These are phyloP conservation scores for Marmota flaviventris DNA, from an alignment of 2,113 vertebrate genomes.

Conservation along the genomic window DNA sequence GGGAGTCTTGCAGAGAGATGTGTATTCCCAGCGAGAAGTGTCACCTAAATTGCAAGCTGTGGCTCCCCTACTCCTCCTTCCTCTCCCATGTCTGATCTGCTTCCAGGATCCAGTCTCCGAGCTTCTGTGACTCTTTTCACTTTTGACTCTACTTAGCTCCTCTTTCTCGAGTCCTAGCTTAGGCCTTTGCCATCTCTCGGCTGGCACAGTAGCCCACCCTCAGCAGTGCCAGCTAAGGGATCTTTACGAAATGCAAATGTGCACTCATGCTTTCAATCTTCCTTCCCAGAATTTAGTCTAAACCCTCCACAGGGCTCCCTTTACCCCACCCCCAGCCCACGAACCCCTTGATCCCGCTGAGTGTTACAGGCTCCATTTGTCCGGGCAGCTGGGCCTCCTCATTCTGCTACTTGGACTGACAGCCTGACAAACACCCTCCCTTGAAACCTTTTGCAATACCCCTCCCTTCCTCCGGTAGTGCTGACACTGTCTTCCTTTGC, in stretches of 20 bases:
- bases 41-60: no score
- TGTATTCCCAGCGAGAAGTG: accelerated
- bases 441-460: neutral
- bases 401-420: neutral
- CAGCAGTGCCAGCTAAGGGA: neutral
- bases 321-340: neutral
- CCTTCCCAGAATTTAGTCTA: neutral
- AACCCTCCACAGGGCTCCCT: neutral
- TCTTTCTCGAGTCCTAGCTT: neutral
- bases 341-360: neutral
- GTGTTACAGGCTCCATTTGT: neutral
- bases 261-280: neutral
- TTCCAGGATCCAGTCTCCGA: neutral
- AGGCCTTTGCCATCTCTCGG: neutral
- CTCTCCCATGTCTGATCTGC: neutral
- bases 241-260: neutral
- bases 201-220: neutral
- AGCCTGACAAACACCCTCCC: neutral
- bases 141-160: no score
- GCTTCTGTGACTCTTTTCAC: neutral
- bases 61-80: neutral
- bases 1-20: neutral
- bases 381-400: neutral
- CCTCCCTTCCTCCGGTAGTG: neutral
- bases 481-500: neutral